phyloP scores from a whole-genome alignment of 1,140 invertebrate species.

The Bombus balteatus region DNA sequence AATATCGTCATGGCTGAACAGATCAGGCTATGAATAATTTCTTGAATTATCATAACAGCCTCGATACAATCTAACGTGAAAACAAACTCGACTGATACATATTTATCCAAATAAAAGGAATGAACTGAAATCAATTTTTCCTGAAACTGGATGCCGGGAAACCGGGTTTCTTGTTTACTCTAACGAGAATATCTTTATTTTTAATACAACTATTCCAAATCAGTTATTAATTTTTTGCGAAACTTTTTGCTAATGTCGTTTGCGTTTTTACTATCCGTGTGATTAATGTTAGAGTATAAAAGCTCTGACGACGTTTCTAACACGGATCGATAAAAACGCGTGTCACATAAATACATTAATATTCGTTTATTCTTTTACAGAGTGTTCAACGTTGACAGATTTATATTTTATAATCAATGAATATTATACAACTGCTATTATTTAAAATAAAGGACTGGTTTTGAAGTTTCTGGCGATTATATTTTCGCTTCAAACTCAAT shows the following conservation, averaged over 20 bases:
- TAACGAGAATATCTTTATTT: background rate
- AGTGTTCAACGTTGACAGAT: background rate
- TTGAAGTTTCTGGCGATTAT: no score
- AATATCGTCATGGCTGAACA: conserved; percentile 33
- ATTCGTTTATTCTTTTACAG: background rate
- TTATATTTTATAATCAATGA: background rate
- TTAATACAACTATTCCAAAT: background rate
- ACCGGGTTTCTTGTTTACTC: background rate
- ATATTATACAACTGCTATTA: background rate
- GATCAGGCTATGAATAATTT: background rate
- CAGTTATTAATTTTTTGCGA: background rate
- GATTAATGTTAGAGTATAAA: background rate
- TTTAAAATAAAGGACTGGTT: background rate
- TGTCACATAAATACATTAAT: background rate
- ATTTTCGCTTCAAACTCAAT: no score
- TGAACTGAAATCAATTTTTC: no score
- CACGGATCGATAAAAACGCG: background rate
- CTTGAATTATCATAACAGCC: background rate
- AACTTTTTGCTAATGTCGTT: background rate
- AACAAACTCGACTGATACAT: background rate
- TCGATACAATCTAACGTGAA: background rate
- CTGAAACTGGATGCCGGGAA: background rate
- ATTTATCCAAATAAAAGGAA: background rate
- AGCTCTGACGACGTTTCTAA: background rate
- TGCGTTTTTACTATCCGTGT: background rate